Conservation (phyloP, 1,140 invertebrate genomes). For the Aphaenogaster rudis region DNA sequence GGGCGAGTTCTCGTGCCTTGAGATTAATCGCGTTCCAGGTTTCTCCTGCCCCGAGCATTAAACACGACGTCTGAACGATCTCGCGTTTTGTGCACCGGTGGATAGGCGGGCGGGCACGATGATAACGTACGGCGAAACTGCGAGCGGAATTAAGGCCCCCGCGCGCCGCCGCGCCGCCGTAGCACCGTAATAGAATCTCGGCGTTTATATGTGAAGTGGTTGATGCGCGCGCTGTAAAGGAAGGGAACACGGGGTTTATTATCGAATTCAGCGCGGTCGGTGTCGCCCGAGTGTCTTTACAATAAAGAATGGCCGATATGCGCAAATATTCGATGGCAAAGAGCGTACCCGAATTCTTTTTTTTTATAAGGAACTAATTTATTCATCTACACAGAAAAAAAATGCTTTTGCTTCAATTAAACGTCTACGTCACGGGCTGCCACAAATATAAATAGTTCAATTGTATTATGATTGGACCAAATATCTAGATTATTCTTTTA, state of each 20-base stretch:
- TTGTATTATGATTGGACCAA: too few species aligned
- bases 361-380: too few species aligned
- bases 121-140: conserved; percentile 71
- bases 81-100: conserved; percentile 56
- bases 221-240: conserved; percentile 42
- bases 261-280: conserved; percentile 27
- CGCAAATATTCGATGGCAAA: neutral
- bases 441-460: too few species aligned
- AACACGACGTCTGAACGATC: conserved; percentile 74
- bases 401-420: too few species aligned
- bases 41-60: conserved; percentile 63
- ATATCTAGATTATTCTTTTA: too few species aligned
- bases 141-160: conserved; percentile 68
- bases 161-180: neutral
- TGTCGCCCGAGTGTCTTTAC: conserved; percentile 17
- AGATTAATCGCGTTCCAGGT: conserved; percentile 70
- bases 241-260: conserved; percentile 30
- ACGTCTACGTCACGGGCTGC: too few species aligned
- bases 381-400: too few species aligned
- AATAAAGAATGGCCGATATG: neutral
- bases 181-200: conserved; percentile 61
- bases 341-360: neutral
- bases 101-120: conserved; percentile 51
- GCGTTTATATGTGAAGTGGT: conserved; percentile 54
- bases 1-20: conserved; percentile 62